Conservation (phyloP, 2,113 vertebrate genomes). For the Oenanthe melanoleuca region DNA sequence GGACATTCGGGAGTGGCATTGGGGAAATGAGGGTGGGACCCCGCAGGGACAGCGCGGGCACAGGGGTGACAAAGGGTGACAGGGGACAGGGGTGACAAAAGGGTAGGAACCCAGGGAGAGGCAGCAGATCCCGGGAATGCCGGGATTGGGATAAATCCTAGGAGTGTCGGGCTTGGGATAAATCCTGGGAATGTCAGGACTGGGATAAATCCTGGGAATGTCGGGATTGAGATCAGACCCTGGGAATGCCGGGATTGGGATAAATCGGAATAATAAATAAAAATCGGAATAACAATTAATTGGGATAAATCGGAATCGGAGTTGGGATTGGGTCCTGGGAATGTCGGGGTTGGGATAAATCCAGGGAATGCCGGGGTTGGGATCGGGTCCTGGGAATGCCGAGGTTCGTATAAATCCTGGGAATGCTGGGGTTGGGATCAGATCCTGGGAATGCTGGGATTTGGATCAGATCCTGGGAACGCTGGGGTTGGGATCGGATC, state of each 20-base stretch:
- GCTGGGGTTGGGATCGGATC: accelerated
- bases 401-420: too few species aligned
- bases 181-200: accelerated
- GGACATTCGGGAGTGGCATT: not conserved
- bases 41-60: accelerated
- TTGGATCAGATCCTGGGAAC: accelerated
- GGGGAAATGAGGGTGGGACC: accelerated
- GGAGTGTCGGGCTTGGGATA: not conserved
- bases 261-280: too few species aligned
- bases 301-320: too few species aligned
- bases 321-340: too few species aligned
- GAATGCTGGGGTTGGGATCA: accelerated
- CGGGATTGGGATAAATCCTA: not conserved
- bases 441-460: accelerated
- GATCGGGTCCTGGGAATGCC: too few species aligned
- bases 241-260: not conserved
- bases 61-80: not conserved
- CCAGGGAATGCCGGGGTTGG: too few species aligned
- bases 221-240: too few species aligned
- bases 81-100: not conserved
- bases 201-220: not conserved
- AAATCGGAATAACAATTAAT: too few species aligned
- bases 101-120: accelerated
- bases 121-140: not conserved
- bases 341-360: too few species aligned